Evolutionary conservation across 2,888 invertebrate species (phyloP), one percentile per base, ranked within the genome.

Genomic region (Drosophila ezoana): DNA sequence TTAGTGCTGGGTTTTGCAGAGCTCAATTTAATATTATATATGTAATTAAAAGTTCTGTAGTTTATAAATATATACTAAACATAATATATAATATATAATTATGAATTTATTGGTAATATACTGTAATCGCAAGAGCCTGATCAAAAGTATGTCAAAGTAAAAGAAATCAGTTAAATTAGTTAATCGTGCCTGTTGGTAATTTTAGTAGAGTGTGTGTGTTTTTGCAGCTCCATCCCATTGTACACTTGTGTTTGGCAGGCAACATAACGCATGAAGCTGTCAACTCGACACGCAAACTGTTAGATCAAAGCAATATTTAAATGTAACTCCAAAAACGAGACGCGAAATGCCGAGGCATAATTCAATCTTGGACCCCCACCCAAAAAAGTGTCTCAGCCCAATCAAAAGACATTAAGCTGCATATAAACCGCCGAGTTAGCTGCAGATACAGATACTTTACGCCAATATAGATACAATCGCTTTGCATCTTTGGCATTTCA

Each of bases 401-500:
- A 78, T 68, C 73, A 58, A 57, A 58, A 37, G 49, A 38, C 49
- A 68, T 63, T 76, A 62, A 52, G 66, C 62, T 63, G 60, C 43
- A 62, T 44, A 54, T 49, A 67, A 47, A 35, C 43, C 44, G 48
- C n/a, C 51, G 73, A 54, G 44, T 28, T 57, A 40, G 52, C 43
- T 67, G 71, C 48, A 75, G 65, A 71, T 76, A 59, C 77, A 72
- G 56, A 65, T 52, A 74, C 52, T 44, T 40, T 47, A 43, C 16
- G 38, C 35, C 38, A 13, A 49, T 32, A n/a, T 41, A 67, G 56
- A 62, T 70, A 62, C 57, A 63, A 52, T 49, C 57, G 44, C 44
- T 67, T 84, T 81, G 76, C 66, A 78, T 74, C 74, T 85, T 83
- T 87, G 83, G 72, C 84, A 87, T 76, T 89, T 79, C 61, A 63